Percentiles rank a stretch among this genome's conserved stretches.
Evolutionary conservation across 2,113 vertebrate species (phyloP).

Genomic region (Sitta europaea): DNA sequence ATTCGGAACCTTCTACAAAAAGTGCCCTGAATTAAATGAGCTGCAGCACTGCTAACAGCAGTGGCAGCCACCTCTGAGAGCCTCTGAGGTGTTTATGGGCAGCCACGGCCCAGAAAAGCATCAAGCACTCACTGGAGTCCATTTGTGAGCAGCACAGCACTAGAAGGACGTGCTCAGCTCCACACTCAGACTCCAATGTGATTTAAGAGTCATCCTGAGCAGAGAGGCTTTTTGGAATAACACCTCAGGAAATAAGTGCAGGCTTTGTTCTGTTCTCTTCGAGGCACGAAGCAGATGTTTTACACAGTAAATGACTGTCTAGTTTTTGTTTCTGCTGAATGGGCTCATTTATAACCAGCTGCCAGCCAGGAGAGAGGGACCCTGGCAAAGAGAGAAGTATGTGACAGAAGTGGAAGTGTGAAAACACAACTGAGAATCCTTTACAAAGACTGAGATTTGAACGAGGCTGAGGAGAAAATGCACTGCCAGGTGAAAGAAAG

Average conservation of each 20-base stretch:
- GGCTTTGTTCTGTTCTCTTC: background rate
- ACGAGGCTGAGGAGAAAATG: background rate
- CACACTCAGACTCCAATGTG: background rate
- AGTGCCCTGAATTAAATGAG: conserved; percentile 48
- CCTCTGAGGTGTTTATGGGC: background rate
- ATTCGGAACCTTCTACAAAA: conserved; percentile 1
- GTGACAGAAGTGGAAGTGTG: background rate
- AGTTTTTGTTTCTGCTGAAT: conserved; percentile 8
- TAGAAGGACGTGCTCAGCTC: background rate
- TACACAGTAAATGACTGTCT: background rate
- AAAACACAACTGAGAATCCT: background rate
- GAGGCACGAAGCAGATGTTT: conserved; percentile 30
- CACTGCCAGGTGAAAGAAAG: background rate
- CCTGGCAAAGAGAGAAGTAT: background rate
- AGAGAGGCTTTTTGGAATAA: background rate
- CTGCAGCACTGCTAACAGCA: background rate
- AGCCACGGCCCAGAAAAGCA: conserved; percentile 1
- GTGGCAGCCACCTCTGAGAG: background rate
- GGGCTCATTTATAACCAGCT: conserved; percentile 32
- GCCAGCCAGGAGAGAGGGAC: background rate
- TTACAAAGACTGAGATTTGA: background rate
- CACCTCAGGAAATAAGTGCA: background rate
- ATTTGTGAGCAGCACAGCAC: background rate
- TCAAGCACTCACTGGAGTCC: background rate
- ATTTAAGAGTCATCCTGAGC: conserved; percentile 5